Evolutionary conservation across 2,113 vertebrate genomes (phyloP).

Genomic region (Triplophysa siluroides): DNA sequence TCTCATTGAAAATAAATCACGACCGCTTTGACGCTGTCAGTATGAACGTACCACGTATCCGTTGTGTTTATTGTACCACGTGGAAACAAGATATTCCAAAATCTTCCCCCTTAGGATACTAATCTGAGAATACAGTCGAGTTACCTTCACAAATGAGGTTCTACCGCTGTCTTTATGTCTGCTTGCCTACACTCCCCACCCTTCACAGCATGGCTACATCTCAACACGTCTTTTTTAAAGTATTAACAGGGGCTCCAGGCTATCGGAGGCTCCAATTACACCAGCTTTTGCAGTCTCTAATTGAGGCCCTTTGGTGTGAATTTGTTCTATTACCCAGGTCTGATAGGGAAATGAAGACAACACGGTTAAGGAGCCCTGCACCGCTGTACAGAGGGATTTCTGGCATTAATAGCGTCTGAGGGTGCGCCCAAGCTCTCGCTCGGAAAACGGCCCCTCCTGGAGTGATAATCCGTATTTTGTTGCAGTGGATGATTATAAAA

Average conservation of each 20-base stretch:
- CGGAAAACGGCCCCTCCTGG: constrained; percentile 67
- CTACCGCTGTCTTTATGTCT: constrained; percentile 16
- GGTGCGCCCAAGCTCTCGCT: constrained; percentile 69
- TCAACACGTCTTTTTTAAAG: constrained; percentile 37
- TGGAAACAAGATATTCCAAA: constrained; percentile 9
- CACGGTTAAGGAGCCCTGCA: constrained; percentile 67
- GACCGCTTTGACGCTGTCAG: no score
- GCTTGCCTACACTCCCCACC: constrained; percentile 14
- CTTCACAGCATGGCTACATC: constrained; percentile 3
- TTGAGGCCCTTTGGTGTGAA: constrained; percentile 77
- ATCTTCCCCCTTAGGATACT: constrained; percentile 1
- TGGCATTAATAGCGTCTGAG: constrained; percentile 70
- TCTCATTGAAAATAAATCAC: no score
- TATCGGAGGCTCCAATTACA: constrained; percentile 77
- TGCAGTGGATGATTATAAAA: constrained; percentile 76
- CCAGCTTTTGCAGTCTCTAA: constrained; percentile 75
- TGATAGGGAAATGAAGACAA: constrained; percentile 75
- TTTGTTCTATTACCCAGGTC: constrained; percentile 72
- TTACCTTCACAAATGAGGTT: constrained; percentile 30
- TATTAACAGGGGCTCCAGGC: constrained; percentile 55
- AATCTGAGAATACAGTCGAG: constrained; percentile 5
- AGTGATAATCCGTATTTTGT: constrained; percentile 79
- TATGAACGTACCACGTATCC: not conserved
- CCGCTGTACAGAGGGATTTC: constrained; percentile 70
- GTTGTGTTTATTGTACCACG: not conserved